A percentile compares a stretch with the other conserved stretches of the same genome.
Evolutionary conservation across 2,113 vertebrate species (phyloP).

Genomic region (Chaenocephalus aceratus): DNA sequence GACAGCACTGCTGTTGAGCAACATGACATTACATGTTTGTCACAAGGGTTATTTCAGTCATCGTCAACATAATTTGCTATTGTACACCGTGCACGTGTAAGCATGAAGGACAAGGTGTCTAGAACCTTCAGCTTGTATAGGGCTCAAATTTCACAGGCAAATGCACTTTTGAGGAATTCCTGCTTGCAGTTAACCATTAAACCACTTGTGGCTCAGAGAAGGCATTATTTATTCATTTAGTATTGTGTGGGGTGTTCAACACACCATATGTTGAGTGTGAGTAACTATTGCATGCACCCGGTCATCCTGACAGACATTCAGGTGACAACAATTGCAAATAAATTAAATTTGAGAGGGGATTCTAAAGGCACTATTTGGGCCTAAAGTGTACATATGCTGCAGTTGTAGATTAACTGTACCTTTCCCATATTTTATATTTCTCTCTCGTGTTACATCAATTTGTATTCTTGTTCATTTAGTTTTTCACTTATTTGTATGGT

Average conservation of each 20-base stretch:
- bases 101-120: slow-evolving; percentile 13
- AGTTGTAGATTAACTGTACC: slow-evolving; percentile 8
- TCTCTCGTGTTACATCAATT: not conserved
- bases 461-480: no score
- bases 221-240: slow-evolving; percentile 31
- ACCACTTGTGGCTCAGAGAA: slow-evolving; percentile 11
- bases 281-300: not conserved
- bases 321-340: not conserved
- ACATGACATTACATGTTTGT: slow-evolving; percentile 53
- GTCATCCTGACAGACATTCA: not conserved
- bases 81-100: slow-evolving; percentile 48
- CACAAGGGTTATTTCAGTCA: slow-evolving; percentile 65
- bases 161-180: not conserved
- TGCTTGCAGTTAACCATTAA: not conserved
- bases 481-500: no score
- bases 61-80: slow-evolving; percentile 28
- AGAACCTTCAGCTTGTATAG: slow-evolving; percentile 6
- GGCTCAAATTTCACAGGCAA: slow-evolving; percentile 23
- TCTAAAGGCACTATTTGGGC: not conserved
- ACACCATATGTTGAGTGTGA: not conserved
- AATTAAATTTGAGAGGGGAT: not conserved
- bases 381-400: not conserved
- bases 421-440: slow-evolving; percentile 11
- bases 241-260: not conserved
- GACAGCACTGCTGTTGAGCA: slow-evolving; percentile 49